Conservation (phyloP, 1,140 invertebrate genomes). For the Arctopsyche grandis region DNA sequence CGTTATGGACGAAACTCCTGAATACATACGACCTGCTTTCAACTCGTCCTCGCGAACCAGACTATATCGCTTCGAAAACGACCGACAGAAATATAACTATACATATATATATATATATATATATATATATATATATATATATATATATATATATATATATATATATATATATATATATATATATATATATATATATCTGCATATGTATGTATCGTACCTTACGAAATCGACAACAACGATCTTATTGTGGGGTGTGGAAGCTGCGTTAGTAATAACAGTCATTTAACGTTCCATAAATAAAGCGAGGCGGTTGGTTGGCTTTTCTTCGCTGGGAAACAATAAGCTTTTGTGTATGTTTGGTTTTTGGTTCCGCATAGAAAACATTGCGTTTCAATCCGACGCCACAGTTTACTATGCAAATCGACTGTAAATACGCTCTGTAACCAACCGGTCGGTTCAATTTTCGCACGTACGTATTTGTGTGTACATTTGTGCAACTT, state of each 20-base stretch:
- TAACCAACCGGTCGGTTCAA: neutral
- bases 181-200: too few species aligned
- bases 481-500: neutral
- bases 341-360: too few species aligned
- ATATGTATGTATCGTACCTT: neutral
- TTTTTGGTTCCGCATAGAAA: too few species aligned
- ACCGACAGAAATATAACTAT: neutral
- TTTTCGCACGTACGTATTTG: neutral
- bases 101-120: too few species aligned
- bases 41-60: neutral
- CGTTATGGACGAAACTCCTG: slow-evolving; percentile 27
- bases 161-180: too few species aligned
- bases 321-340: neutral
- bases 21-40: slow-evolving; percentile 33
- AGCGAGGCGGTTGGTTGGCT: neutral
- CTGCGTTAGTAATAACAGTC: neutral
- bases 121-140: too few species aligned
- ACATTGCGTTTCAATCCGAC: too few species aligned
- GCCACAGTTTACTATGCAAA: neutral
- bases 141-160: too few species aligned
- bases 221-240: neutral
- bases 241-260: neutral
- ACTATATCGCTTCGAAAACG: neutral
- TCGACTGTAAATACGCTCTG: neutral
- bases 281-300: neutral